phyloP scores from a whole-genome alignment of 2,888 invertebrate genomes.

The Scaptomyza tumidula region DNA sequence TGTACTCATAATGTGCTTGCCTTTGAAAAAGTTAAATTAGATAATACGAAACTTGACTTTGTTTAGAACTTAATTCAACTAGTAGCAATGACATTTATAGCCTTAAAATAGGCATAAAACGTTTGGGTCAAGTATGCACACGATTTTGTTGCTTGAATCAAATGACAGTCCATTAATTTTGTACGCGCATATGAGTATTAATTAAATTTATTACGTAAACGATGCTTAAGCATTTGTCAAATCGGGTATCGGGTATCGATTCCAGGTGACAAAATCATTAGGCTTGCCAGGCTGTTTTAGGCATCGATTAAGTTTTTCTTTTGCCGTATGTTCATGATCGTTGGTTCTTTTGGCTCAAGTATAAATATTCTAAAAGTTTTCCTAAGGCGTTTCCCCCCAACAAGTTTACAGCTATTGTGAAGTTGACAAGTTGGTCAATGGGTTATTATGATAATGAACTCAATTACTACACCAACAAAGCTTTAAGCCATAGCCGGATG shows the following conservation, averaged over 20 bases:
- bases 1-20: conserved; percentile 5
- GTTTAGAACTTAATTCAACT: conserved; percentile 32
- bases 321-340: neutral
- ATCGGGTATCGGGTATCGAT: conserved; percentile 28
- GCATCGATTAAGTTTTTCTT: neutral
- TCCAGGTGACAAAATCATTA: conserved; percentile 30
- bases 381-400: conserved; percentile 11
- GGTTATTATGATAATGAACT: conserved; percentile 82
- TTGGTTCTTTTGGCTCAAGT: conserved; percentile 1
- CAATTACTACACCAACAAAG: conserved; percentile 64
- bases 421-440: conserved; percentile 75
- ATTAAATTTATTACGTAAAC: conserved; percentile 62
- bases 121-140: conserved; percentile 67
- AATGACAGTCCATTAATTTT: conserved; percentile 65
- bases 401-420: conserved; percentile 54
- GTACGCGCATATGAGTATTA: conserved; percentile 41
- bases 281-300: conserved; percentile 1
- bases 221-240: conserved; percentile 45
- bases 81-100: conserved; percentile 22
- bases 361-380: conserved; percentile 9
- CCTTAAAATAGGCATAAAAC: conserved; percentile 32
- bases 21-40: conserved; percentile 4
- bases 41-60: conserved; percentile 12
- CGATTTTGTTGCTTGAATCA: conserved; percentile 49
- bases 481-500: conserved; percentile 45